Conservation (phyloP, 2,888 invertebrate genomes). For the Habroteleia sp. region DNA sequence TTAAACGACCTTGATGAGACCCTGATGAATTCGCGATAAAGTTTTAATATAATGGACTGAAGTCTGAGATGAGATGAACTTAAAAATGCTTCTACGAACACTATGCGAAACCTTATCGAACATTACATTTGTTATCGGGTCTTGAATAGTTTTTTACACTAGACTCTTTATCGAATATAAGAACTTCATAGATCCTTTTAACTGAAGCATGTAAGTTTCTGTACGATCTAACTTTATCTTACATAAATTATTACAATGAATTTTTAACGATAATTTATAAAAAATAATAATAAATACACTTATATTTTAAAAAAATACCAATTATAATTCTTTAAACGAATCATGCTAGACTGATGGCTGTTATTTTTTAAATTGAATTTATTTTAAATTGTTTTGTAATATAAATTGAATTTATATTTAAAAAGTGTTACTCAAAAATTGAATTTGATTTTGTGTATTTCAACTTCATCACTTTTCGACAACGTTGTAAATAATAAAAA, state of each 20-base stretch:
- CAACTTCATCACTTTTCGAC: no score
- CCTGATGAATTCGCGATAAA: conserved; percentile 46
- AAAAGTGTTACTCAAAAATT: no score
- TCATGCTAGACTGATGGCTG: no score
- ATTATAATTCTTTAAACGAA: no score
- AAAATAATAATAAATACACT: conserved; percentile 1
- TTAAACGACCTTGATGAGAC: conserved; percentile 40
- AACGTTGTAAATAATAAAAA: no score
- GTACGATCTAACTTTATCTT: conserved; percentile 45
- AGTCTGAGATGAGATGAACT: conserved; percentile 29
- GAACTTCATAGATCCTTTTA: conserved; percentile 47
- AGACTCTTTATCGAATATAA: conserved; percentile 51
- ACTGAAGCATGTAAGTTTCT: conserved; percentile 43
- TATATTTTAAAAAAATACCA: conserved; percentile 1
- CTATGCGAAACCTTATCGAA: conserved; percentile 43
- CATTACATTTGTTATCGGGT: conserved; percentile 50
- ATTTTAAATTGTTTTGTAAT: no score
- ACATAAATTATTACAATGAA: conserved; percentile 39
- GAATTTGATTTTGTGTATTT: no score
- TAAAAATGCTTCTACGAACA: conserved; percentile 22
- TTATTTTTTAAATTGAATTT: no score
- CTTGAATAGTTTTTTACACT: conserved; percentile 51
- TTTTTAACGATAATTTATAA: conserved; percentile 26
- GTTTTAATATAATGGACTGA: conserved; percentile 37
- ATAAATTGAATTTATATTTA: no score